A percentile compares a stretch with the other conserved stretches of the same genome.
Evolutionary conservation across 2,888 invertebrate genomes (phyloP).

Genomic region (Ophraella communa): DNA sequence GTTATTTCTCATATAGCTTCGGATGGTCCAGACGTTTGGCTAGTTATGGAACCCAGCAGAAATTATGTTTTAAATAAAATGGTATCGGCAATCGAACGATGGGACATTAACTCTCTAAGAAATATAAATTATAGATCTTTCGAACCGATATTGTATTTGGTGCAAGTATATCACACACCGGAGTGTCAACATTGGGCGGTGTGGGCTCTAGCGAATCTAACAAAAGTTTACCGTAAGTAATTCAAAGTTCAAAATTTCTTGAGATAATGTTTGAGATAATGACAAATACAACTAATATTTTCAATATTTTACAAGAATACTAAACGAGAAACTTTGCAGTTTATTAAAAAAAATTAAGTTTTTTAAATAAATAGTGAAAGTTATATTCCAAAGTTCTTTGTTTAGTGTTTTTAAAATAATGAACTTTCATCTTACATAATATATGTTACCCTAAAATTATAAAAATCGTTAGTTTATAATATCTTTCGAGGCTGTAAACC

Average conservation of each 20-base stretch:
- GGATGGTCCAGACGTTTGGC: constrained; percentile 86
- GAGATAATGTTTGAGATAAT: no score
- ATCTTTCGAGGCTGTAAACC: no score
- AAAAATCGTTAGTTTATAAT: no score
- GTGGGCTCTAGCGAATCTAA: constrained; percentile 97
- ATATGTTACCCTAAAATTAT: no score
- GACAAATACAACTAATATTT: no score
- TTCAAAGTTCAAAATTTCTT: background rate
- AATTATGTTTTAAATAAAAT: constrained; percentile 76
- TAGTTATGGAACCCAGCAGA: constrained; percentile 73
- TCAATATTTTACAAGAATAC: background rate
- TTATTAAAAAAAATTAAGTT: no score
- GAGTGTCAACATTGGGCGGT: constrained; percentile 96
- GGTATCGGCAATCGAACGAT: constrained; percentile 82
- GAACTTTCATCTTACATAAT: no score
- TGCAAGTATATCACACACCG: constrained; percentile 83
- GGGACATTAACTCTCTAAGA: constrained; percentile 85
- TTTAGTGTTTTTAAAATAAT: no score
- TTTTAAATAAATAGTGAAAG: no score
- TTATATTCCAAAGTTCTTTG: no score
- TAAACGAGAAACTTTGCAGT: no score
- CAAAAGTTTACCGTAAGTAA: constrained; percentile 86
- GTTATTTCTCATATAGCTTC: constrained; percentile 95
- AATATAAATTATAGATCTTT: constrained; percentile 98
- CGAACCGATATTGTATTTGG: constrained; percentile 87